Conservation (phyloP, 2,797 vertebrate species). For the Cryptoprocta ferox region DNA sequence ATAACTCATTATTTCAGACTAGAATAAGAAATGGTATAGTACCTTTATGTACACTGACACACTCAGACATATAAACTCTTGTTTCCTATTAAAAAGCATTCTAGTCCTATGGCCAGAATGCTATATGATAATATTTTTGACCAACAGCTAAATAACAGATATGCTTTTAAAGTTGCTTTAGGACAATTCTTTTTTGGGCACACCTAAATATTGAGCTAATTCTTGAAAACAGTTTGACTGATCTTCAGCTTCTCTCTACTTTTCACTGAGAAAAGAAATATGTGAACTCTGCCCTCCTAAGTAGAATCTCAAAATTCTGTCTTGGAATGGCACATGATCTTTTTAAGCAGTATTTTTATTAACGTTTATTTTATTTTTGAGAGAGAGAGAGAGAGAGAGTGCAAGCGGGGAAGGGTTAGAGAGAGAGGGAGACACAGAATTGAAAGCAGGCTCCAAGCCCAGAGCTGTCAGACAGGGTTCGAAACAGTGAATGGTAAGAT, state of each 20-base stretch:
- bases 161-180: conserved; percentile 8
- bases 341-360: background rate
- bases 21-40: conserved; percentile 15
- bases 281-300: background rate
- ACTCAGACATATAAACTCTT: background rate
- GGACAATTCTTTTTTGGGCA: background rate
- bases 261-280: background rate
- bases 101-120: background rate
- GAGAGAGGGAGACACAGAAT: no score
- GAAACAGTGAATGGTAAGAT: no score
- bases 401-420: no score
- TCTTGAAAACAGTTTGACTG: background rate
- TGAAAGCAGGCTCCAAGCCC: no score
- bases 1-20: conserved; percentile 2
- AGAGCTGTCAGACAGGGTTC: no score
- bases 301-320: background rate
- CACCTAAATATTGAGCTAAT: conserved; percentile 26
- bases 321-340: background rate
- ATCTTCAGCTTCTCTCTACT: background rate
- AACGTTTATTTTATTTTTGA: no score
- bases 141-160: conserved; percentile 8
- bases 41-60: background rate
- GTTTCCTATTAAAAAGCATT: conserved; percentile 21
- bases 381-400: no score
- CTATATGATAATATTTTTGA: conserved; percentile 10